phyloP scores from a whole-genome alignment of 92 coral and sea anemone species.

The Palythoa grandis region DNA sequence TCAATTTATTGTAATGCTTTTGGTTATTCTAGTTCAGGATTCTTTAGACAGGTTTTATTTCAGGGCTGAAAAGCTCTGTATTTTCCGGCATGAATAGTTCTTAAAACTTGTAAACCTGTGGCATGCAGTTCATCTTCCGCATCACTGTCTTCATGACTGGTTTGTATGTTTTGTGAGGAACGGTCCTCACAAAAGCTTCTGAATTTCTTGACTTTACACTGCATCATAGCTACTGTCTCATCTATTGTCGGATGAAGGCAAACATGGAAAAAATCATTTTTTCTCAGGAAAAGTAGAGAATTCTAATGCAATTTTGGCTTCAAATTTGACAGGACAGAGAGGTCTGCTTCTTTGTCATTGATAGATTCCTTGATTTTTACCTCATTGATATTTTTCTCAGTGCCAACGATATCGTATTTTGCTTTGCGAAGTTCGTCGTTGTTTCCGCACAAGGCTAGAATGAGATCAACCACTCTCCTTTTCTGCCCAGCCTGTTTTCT shows the following conservation, averaged over 20 bases:
- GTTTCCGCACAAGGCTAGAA: conserved; percentile 25
- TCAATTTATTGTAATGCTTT: too few relatives aligned
- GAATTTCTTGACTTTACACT: neutral
- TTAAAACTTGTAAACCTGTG: too few relatives aligned
- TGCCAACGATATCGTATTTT: conserved; percentile 25
- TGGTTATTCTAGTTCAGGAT: too few relatives aligned
- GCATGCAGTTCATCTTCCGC: too few relatives aligned
- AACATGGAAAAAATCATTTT: neutral
- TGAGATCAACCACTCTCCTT: conserved; percentile 22
- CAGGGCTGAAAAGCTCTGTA: too few relatives aligned
- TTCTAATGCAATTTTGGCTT: conserved; percentile 33
- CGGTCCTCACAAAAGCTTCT: too few relatives aligned
- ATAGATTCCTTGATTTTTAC: conserved; percentile 29
- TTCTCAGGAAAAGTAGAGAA: conserved; percentile 13
- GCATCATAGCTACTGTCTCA: conserved; percentile 27
- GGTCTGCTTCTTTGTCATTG: conserved; percentile 20
- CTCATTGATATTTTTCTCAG: conserved; percentile 38
- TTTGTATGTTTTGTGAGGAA: neutral
- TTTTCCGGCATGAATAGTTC: too few relatives aligned
- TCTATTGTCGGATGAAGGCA: too few relatives aligned
- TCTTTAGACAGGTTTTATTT: too few relatives aligned
- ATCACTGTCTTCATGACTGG: neutral
- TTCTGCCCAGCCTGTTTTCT: conserved; percentile 39
- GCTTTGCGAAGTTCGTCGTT: conserved; percentile 27
- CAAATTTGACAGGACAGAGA: conserved; percentile 11